Conservation (phyloP, 92 coral and sea anemone genomes). For the Montipora capitata region DNA sequence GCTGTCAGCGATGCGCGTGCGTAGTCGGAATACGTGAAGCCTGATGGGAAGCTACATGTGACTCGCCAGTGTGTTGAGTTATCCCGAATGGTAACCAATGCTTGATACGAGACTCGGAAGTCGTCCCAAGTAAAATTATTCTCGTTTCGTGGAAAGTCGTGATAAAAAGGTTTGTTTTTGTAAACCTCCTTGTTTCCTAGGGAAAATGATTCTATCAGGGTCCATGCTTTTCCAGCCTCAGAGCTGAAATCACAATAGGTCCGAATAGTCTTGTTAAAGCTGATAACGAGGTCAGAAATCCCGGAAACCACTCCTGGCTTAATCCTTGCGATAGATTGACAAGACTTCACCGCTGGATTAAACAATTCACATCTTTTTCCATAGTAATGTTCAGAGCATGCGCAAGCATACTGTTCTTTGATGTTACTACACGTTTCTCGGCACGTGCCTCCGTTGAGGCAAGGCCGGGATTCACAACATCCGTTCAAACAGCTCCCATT, state of each 20-base stretch:
- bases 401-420: constrained; percentile 56
- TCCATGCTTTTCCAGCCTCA: constrained; percentile 61
- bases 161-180: constrained; percentile 33
- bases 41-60: constrained; percentile 55
- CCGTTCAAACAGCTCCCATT: constrained; percentile 47
- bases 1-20: constrained; percentile 42
- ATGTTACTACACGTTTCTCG: constrained; percentile 58
- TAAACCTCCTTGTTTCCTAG: constrained; percentile 43
- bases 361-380: constrained; percentile 64
- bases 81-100: constrained; percentile 23
- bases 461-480: constrained; percentile 53
- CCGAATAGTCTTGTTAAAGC: constrained; percentile 2
- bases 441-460: constrained; percentile 73
- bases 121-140: constrained; percentile 47
- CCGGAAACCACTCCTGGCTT: constrained; percentile 39
- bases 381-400: constrained; percentile 41
- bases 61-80: constrained; percentile 70
- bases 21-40: constrained; percentile 48
- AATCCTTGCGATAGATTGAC: constrained; percentile 27
- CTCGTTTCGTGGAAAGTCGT: constrained; percentile 47
- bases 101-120: constrained; percentile 45
- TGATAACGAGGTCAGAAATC: constrained; percentile 28
- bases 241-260: constrained; percentile 67
- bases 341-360: constrained; percentile 17
- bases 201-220: constrained; percentile 73